Conservation (phyloP, 2,113 vertebrate genomes). For the Pygoscelis adeliae region DNA sequence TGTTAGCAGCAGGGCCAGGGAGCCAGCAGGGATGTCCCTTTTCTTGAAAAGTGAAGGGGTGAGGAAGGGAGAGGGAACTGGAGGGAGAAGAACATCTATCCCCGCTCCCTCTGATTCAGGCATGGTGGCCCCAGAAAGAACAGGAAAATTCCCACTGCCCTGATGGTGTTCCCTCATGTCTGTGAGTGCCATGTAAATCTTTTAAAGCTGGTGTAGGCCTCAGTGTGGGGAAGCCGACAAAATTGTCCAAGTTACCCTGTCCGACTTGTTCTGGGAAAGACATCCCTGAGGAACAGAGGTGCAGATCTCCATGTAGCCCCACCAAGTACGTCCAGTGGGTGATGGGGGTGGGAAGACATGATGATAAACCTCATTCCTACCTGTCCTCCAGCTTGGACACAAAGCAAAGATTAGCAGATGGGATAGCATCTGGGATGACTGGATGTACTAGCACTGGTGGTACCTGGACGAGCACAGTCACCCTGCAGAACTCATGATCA, state of each 20-base stretch:
- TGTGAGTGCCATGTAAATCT: not conserved
- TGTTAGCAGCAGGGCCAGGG: not conserved
- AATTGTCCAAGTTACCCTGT: not conserved
- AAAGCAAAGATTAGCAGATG: not conserved
- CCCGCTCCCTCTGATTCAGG: not conserved
- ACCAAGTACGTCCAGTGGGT: not conserved
- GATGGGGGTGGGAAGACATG: not conserved
- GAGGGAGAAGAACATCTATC: not conserved
- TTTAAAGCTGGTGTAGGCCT: not conserved
- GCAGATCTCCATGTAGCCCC: not conserved
- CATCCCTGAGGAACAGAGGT: not conserved
- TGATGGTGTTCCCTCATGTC: not conserved
- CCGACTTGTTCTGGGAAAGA: not conserved
- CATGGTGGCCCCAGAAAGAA: not conserved
- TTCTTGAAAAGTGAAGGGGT: not conserved
- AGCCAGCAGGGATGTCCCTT: not conserved
- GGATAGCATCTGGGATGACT: not conserved
- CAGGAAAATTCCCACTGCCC: not conserved
- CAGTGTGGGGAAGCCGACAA: not conserved
- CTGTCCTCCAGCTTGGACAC: not conserved
- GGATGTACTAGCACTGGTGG: not conserved
- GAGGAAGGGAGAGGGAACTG: not conserved
- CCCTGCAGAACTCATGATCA: not conserved
- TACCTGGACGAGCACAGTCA: not conserved
- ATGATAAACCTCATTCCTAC: not conserved